Evolutionary conservation across 2,113 vertebrate species (phyloP).

Genomic region (Chlamydotis undulata): DNA sequence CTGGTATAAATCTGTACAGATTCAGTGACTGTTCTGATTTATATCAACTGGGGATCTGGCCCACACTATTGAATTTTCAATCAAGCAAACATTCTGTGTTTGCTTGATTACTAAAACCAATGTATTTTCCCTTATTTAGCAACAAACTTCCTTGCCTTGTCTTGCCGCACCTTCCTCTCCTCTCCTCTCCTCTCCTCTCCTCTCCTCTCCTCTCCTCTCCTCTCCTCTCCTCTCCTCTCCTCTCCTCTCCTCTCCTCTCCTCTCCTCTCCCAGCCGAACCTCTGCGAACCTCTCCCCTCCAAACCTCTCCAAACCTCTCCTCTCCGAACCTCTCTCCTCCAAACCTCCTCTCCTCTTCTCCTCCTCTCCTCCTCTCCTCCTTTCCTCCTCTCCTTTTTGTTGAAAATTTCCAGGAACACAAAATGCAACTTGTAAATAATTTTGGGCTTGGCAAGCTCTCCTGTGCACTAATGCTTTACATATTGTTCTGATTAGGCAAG

Average conservation of each 20-base stretch:
- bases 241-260: neutral
- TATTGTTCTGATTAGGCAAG: slow-evolving; percentile 75
- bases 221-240: neutral
- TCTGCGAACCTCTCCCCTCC: no score
- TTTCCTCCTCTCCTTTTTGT: neutral
- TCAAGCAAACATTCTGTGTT: neutral
- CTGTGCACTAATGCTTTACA: slow-evolving; percentile 70
- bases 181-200: neutral
- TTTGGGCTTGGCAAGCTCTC: slow-evolving; percentile 63
- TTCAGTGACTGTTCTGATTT: neutral
- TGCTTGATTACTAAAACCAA: neutral
- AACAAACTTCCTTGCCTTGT: neutral
- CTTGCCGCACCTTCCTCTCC: no score
- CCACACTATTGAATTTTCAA: neutral
- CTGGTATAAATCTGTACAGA: neutral
- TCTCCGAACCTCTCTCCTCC: no score
- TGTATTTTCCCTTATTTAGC: neutral
- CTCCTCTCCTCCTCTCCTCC: neutral
- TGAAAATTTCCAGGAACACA: slow-evolving; percentile 62
- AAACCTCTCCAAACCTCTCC: no score
- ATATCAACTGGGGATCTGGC: neutral
- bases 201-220: neutral
- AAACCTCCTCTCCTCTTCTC: no score
- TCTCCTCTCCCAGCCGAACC: no score
- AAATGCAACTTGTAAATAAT: slow-evolving; percentile 81